Evolutionary conservation across 2,888 invertebrate species (phyloP), one percentile per base, ranked within the genome.

Genomic region (Polietes domitor): DNA sequence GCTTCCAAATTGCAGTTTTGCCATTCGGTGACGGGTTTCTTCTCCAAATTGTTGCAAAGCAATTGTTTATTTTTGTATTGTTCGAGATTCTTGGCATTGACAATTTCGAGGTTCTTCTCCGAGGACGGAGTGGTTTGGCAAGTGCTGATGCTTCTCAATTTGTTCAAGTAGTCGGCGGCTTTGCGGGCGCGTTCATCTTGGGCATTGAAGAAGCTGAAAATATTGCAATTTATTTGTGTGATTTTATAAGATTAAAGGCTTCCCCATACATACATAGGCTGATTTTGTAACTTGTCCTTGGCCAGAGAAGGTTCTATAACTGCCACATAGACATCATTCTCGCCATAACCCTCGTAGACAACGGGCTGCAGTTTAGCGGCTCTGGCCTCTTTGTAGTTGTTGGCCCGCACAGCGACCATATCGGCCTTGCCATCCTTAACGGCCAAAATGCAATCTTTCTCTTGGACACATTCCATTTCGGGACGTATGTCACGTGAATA

Each of bases 401-500:
- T 75, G 0, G 88, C 89, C 0, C 85, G 85, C 0, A 90, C 85
- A 0, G 90, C 87, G 1, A 87, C 85, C 81, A 90, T 86, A 86
- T 92, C 92, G 4, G 91, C 91, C 77, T 91, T 88, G 47, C 76
- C 80, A 26, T 87, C 87, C 50, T 88, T 85, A 19, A 92, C 87
- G 5, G 90, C 88, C 73, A 88, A 86, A 32, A 91, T 83, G 53
- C 92, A 92, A 61, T 94, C 94, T 65, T 94, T 93, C 28, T 93
- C 93, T 50, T 94, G 93, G 58, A 96, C 94, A 89, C 98, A 98
- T 88, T 96, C 95, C 68, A 98, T 93, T 86, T 95, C 94, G 0
- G 98, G 98, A 6, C 97, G 93, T 55, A 96, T 95, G 88, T 96
- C 95, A 77, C 97, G 93, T 2, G 96, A 96, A 91, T 95, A 96